Evolutionary conservation across 2,797 vertebrate species (phyloP), one percentile per base, ranked within the genome.

Genomic region (Enteromius thamalakanensis): DNA sequence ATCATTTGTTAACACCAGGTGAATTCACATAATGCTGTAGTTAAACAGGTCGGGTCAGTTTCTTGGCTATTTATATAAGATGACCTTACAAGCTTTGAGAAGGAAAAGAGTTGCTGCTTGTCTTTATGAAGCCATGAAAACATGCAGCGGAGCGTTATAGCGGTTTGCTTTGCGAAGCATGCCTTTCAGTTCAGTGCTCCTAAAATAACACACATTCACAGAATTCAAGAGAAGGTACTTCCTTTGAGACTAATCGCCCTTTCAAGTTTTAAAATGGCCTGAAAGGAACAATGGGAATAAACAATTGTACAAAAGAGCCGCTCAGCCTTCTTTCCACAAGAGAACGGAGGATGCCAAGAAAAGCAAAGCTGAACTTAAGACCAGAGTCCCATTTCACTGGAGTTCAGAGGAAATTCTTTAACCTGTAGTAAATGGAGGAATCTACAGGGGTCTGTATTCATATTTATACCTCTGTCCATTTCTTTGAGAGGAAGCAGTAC

Each of bases 301-400:
- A 80, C 78, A 80, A 60, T 47, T 68, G 42, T 17, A 4, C 21
- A 55, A 42, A 47, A 74, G 23, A 76, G 62, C 17, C 6, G 4
- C 12, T 74, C 60, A 51, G 34, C 55, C 70, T 23, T 23, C 34
- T 74, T 69, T 72, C 40, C 55, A 58, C 76, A 79, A 74, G 82
- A 72, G 76, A 60, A 64, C 1, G 37, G 32, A 76, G 19, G 67
- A 65, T 64, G 29, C 82, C 76, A 79, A 84, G 14, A 84, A 71
- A 55, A 78, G 32, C 76, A 79, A 60, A 21, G 21, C n/a, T 71
- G 58, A 70, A 83, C 53, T 51, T 69, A 58, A 84, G 42, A 42
- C 76, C 37, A 70, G 53, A 47, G 26, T 84, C 53, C 12, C 47
- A 58, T 80, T 47, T 76, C 78, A 80, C 51, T 69, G 40, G 21